phyloP scores from a whole-genome alignment of 2,113 vertebrate genomes.

The Larimichthys polyactis region DNA sequence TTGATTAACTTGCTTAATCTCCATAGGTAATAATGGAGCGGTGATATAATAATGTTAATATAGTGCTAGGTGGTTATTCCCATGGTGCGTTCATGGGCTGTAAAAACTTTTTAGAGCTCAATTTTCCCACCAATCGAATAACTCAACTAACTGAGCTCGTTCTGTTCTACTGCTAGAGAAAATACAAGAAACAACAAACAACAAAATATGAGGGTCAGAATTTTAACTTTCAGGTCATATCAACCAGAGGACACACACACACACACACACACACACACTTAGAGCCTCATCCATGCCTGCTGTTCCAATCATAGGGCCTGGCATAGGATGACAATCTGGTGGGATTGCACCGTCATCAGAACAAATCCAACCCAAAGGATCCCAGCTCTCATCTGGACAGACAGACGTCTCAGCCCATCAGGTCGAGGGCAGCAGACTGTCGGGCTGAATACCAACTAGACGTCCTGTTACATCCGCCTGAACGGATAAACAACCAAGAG shows the following conservation, averaged over 20 bases:
- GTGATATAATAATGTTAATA: not conserved
- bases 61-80: not conserved
- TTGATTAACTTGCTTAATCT: conserved; percentile 26
- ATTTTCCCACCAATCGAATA: not conserved
- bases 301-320: conserved; percentile 47
- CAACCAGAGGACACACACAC: not conserved
- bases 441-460: conserved; percentile 45
- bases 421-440: conserved; percentile 47
- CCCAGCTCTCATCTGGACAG: conserved; percentile 46
- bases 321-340: conserved; percentile 39
- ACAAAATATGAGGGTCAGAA: conserved; percentile 20
- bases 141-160: too few species aligned
- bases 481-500: conserved; percentile 1
- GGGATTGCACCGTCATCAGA: conserved; percentile 54
- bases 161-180: not conserved
- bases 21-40: not conserved
- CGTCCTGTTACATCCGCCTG: conserved; percentile 6
- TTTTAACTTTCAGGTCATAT: conserved; percentile 37
- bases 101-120: not conserved
- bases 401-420: conserved; percentile 59
- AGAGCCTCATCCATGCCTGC: conserved; percentile 10
- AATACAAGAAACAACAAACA: conserved; percentile 6
- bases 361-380: conserved; percentile 57
- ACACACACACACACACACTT: conserved; percentile 11
- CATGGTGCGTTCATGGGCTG: not conserved